Base-by-base conservation (phyloP, 1,140 invertebrate genomes). In the Magallana ariakensis region DNA sequence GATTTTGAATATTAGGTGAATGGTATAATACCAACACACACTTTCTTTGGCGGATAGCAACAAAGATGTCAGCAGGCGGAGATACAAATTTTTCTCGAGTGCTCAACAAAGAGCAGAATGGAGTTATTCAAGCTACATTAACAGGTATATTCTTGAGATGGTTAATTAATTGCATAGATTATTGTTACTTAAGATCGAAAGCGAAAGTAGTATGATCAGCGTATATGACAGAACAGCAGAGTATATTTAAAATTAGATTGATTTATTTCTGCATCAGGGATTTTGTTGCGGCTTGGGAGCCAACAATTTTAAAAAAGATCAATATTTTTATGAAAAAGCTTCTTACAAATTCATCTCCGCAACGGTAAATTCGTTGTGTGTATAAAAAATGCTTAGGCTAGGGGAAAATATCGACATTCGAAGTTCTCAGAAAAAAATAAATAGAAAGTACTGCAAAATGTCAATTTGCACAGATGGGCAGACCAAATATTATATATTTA, bases 101-200 rank as follows among this genome's bases (percentile, higher is more conserved):
- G 56, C 85, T 87, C 9, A 83, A 80, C 60, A 91, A 90, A 84
- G 83, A 89, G 56, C 90, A 91, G 85, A 93, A 93, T 93, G 92
- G 92, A 66, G 90, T 93, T 85, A 92, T 93, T 85, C 92, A 92
- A 80, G 91, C 92, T 6, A 90, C 92, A 57, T 87, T 93, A 83
- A 93, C 92, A 88, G 92, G 92, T 93, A 90, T 82, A 46, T 46
- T 75, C 22, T 75, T 75, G 13, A 26, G 22, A 75, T 60, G 15
- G n/a, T 13, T 60, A n/a, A 33, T 26, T 11, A 33, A 4, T 5
- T 75, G 8, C 33, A 46, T 46, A 46, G 33, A 46, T 46, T 46
- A 46, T 46, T 46, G 33, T 46, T 46, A 46, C 33, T 46, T 2
- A 46, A 46, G 33, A 53, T 33, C 10, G 9, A 53, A 57, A 53